Percentiles rank a stretch among this genome's conserved stretches.
phyloP scores from a whole-genome alignment of 53 echinoderm and acorn worm genomes.

The Antedon mediterranea region DNA sequence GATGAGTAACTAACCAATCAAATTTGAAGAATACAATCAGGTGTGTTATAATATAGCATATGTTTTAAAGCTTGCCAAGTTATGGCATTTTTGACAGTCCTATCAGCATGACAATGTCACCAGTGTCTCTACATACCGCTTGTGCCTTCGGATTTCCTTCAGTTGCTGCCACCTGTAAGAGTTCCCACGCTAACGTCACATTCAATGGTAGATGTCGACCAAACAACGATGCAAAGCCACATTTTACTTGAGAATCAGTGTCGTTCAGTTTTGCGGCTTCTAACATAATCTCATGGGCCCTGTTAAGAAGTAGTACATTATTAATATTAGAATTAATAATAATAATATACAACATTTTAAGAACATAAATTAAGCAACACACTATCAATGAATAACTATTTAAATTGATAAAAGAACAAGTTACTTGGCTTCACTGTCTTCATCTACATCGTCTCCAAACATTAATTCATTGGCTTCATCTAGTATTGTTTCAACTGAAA shows the following conservation, averaged over 20 bases:
- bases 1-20: no score
- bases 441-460: neutral
- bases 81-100: no score
- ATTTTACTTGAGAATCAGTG: slow-evolving; percentile 47
- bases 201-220: slow-evolving; percentile 61
- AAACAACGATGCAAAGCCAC: slow-evolving; percentile 58
- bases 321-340: no score
- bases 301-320: slow-evolving; percentile 9
- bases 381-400: neutral
- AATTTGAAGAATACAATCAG: no score
- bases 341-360: no score
- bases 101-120: no score
- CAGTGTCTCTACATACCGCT: slow-evolving; percentile 68
- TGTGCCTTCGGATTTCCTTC: slow-evolving; percentile 63
- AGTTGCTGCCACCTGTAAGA: slow-evolving; percentile 46
- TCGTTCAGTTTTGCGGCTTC: slow-evolving; percentile 74
- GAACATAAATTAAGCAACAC: no score
- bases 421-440: neutral
- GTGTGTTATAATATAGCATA: no score
- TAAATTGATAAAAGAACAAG: neutral
- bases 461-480: neutral
- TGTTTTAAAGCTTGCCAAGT: no score
- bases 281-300: slow-evolving; percentile 38
- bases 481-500: neutral
- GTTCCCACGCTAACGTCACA: slow-evolving; percentile 40